Percentiles rank a stretch among this genome's conserved stretches.
Evolutionary conservation across 2,888 invertebrate genomes (phyloP).

Genomic region (Muschampia plurimacula): DNA sequence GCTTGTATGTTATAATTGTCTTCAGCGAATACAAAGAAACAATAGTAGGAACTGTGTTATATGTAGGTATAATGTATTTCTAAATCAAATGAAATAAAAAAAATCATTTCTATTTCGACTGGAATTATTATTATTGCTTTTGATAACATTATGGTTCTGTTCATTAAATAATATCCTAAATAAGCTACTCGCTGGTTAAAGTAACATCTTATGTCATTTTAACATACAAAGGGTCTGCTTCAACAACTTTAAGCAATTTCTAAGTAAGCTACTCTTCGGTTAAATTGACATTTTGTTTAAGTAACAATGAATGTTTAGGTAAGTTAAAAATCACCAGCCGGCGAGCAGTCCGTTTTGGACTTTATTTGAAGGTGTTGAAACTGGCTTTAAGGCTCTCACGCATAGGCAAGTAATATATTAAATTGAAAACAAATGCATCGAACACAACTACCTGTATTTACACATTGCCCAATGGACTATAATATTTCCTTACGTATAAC

Average conservation of each 20-base stretch:
- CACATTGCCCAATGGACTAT: constrained; percentile 5
- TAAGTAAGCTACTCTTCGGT: too few relatives aligned
- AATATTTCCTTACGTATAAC: neutral
- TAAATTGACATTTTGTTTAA: too few relatives aligned
- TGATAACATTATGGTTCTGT: neutral
- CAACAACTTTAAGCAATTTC: too few relatives aligned
- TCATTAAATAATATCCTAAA: too few relatives aligned
- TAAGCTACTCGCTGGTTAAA: too few relatives aligned
- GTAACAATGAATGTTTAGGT: too few relatives aligned
- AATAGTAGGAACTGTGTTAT: neutral
- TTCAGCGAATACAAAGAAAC: neutral
- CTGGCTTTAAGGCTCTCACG: neutral
- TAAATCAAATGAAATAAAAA: neutral
- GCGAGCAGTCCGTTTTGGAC: too few relatives aligned
- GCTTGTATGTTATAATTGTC: too few relatives aligned
- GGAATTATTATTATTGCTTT: neutral
- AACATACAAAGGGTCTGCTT: too few relatives aligned
- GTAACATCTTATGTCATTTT: too few relatives aligned
- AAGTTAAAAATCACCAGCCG: too few relatives aligned
- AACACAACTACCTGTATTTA: constrained; percentile 14
- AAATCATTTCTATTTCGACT: neutral
- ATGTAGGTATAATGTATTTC: neutral
- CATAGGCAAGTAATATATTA: constrained; percentile 10
- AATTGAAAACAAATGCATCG: constrained; percentile 21
- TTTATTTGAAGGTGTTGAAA: too few relatives aligned